Conservation (phyloP, 2,113 vertebrate genomes). For the Solenodon paradoxus region DNA sequence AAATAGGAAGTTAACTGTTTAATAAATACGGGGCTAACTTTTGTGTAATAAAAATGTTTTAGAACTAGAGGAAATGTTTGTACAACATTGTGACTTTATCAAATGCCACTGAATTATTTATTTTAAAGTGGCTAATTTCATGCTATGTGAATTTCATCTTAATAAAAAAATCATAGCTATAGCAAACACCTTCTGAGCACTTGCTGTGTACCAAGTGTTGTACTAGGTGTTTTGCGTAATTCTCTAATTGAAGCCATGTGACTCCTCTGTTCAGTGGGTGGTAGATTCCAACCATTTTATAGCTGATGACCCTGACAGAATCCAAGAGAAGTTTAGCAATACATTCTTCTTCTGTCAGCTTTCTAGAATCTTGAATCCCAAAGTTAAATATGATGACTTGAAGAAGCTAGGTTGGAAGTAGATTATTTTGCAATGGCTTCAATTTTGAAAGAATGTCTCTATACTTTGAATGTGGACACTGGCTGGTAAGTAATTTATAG, state of each 20-base stretch:
- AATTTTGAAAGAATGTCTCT: background rate
- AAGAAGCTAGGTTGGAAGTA: background rate
- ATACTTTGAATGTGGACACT: background rate
- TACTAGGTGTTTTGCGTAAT: background rate
- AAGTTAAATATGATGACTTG: background rate
- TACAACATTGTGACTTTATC: background rate
- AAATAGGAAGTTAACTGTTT: background rate
- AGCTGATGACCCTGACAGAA: background rate
- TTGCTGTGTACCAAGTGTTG: fast-evolving
- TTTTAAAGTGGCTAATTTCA: background rate
- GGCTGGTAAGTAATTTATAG: background rate
- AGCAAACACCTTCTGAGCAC: background rate
- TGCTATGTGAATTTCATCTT: background rate
- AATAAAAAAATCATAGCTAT: background rate
- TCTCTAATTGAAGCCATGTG: background rate
- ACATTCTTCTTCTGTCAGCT: background rate
- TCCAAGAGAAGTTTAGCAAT: background rate
- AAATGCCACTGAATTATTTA: background rate
- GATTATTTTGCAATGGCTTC: background rate
- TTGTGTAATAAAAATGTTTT: background rate
- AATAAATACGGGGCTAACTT: background rate
- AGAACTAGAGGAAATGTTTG: background rate
- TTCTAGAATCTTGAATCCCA: background rate
- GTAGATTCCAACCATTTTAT: background rate
- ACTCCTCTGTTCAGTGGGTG: too few relatives aligned